Evolutionary conservation across 2,113 vertebrate genomes (phyloP), one percentile per base, ranked within the genome.

Genomic region (Archilochus colubris): DNA sequence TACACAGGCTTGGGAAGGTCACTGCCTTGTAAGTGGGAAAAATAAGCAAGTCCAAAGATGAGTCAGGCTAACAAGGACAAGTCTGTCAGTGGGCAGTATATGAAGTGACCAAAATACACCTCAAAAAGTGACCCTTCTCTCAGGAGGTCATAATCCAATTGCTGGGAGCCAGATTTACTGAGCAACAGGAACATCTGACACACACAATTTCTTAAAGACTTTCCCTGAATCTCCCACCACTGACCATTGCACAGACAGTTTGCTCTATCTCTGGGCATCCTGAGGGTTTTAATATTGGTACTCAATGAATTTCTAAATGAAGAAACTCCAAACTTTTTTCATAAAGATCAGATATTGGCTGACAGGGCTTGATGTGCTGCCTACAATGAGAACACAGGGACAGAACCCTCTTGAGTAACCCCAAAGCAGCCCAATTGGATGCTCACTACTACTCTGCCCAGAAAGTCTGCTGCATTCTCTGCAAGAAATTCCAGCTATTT

Each of bases 11-110:
- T 38, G 7, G 22, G 16, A 25, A 69, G 58, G 46, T 24, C 19
- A 62, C 55, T 62, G 13, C 27, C 24, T 51, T 1, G 0, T 50
- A n/a, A 7, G 0, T 0, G 1, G 5, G 10, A 69, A 54, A 58
- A 88, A 61, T 4, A 30, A 68, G 28, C n/a, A 58, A 57, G 12
- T 11, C 24, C 50, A 68, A 82, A 68, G 50, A 38, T 57, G 5
- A 72, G 22, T 31, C 62, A 36, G 48, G 27, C 16, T 63, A 67
- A 70, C 0, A 0, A 22, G 5, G n/a, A 36, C 15, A 61, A 58
- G 4, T 14, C 30, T 25, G 1, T 5, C 19, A 33, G 40, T 18
- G 18, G 20, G 30, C 6, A 25, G 38, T 13, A 68, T 4, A 28
- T 13, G 46, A 16, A 61, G 21, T 5, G 28, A 68, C 25, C 40